These are phyloP conservation scores for Sminthurinus signatus DNA, from an alignment of 1,140 invertebrate species.

Conservation along the genomic window DNA sequence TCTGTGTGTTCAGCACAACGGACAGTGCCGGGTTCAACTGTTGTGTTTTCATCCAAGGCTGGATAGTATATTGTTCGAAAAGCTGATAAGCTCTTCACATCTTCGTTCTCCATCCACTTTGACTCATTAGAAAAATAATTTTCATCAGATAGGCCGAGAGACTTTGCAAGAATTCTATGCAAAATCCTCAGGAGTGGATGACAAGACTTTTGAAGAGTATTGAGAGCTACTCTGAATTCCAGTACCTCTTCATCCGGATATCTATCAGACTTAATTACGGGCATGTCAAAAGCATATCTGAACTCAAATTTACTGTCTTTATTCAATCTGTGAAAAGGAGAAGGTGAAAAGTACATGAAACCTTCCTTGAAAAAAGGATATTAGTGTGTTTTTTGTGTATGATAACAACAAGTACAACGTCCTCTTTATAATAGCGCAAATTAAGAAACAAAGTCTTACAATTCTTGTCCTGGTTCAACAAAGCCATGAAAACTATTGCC, in stretches of 20 bases:
- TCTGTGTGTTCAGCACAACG: slow-evolving; percentile 30
- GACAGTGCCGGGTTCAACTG: slow-evolving; percentile 2
- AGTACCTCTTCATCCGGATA: slow-evolving; percentile 11
- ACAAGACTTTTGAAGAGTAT: not conserved
- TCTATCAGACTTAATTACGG: not conserved
- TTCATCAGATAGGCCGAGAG: not conserved
- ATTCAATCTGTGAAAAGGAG: slow-evolving; percentile 7
- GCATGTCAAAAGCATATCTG: slow-evolving; percentile 12
- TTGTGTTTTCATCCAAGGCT: slow-evolving; percentile 3
- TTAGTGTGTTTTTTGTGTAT: not conserved
- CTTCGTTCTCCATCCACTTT: slow-evolving; percentile 1
- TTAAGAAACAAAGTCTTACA: slow-evolving; percentile 11
- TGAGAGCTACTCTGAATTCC: not conserved
- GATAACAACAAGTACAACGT: too few relatives aligned
- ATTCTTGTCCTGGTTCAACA: slow-evolving; percentile 25
- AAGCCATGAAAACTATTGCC: slow-evolving; percentile 19
- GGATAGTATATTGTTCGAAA: slow-evolving; percentile 27
- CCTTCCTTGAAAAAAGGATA: too few relatives aligned
- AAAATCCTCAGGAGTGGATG: slow-evolving; percentile 12
- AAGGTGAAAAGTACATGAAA: not conserved
- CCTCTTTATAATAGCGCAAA: too few relatives aligned
- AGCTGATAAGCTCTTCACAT: not conserved
- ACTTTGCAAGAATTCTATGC: slow-evolving; percentile 12
- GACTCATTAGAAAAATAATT: slow-evolving; percentile 11
- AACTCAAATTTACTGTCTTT: slow-evolving; percentile 6